These are phyloP conservation scores for Phyllopteryx taeniolatus DNA, from an alignment of 2,113 vertebrate species.

Conservation along the genomic window DNA sequence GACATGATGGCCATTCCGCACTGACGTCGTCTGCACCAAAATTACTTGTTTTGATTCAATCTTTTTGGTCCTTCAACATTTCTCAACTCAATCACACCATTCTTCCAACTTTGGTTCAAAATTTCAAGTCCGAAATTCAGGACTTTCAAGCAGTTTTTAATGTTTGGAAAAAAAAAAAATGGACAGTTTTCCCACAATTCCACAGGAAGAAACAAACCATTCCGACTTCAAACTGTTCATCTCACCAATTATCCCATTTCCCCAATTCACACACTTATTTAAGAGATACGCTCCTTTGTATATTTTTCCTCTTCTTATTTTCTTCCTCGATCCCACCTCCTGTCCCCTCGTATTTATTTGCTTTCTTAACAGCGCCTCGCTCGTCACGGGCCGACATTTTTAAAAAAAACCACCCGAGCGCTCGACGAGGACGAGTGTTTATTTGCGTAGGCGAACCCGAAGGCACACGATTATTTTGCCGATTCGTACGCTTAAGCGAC, in stretches of 20 bases:
- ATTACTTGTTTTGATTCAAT: no score
- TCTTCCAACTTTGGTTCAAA: no score
- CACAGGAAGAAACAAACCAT: no score
- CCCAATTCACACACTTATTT: slow-evolving; percentile 30
- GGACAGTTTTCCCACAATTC: neutral
- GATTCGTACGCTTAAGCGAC: slow-evolving; percentile 60
- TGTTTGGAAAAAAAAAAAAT: no score
- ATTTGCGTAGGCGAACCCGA: slow-evolving; percentile 68
- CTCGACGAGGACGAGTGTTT: slow-evolving; percentile 65
- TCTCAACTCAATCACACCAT: no score
- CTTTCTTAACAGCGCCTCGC: slow-evolving; percentile 67
- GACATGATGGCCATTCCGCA: slow-evolving; percentile 33
- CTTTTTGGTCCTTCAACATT: neutral
- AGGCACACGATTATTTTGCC: slow-evolving; percentile 55
- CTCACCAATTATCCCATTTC: no score
- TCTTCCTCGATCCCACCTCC: slow-evolving; percentile 63
- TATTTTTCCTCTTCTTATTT: slow-evolving; percentile 74
- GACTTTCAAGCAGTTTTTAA: no score
- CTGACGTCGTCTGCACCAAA: neutral
- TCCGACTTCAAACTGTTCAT: no score
- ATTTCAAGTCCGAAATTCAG: no score
- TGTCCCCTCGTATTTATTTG: slow-evolving; percentile 73
- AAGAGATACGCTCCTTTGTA: slow-evolving; percentile 75
- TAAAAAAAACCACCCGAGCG: slow-evolving; percentile 65
- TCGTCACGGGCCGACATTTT: slow-evolving; percentile 47